Evolutionary conservation across 2,888 invertebrate genomes (phyloP).

Genomic region (Octonoba sinensis): DNA sequence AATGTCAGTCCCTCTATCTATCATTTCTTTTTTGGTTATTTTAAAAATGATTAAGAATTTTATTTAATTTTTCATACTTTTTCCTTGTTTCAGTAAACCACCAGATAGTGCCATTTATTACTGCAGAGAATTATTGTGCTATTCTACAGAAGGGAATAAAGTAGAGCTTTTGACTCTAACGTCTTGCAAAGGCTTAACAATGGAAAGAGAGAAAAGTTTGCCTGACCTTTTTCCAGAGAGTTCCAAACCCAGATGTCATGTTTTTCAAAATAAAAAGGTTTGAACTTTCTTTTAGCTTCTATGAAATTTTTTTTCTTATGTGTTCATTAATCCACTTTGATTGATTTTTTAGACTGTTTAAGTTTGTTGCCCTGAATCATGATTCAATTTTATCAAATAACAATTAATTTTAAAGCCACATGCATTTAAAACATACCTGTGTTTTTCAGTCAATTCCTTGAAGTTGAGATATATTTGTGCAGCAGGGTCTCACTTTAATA

Average conservation of each 20-base stretch:
- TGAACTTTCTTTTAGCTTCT: not conserved
- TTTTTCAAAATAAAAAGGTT: slow-evolving; percentile 75
- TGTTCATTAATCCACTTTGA: too few species aligned
- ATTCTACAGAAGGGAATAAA: slow-evolving; percentile 82
- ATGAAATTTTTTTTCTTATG: not conserved
- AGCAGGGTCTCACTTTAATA: too few species aligned
- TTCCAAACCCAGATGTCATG: slow-evolving; percentile 78
- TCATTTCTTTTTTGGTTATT: not conserved
- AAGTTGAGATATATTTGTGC: too few species aligned
- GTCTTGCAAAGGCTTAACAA: slow-evolving; percentile 82
- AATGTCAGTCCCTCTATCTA: too few species aligned
- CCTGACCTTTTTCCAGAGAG: slow-evolving; percentile 77
- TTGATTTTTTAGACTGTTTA: too few species aligned
- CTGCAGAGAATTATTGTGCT: slow-evolving; percentile 83
- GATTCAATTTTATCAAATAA: too few species aligned
- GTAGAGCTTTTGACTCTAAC: slow-evolving; percentile 87
- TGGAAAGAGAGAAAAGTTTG: slow-evolving; percentile 80
- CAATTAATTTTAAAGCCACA: too few species aligned
- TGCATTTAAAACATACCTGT: too few species aligned
- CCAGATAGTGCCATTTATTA: slow-evolving; percentile 79
- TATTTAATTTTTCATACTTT: not conserved
- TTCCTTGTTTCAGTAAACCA: slow-evolving; percentile 33
- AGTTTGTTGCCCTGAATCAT: too few species aligned
- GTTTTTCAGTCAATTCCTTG: too few species aligned
- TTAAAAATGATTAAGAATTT: not conserved